Conservation (phyloP, 92 coral and sea anemone genomes). For the Porites lobata region DNA sequence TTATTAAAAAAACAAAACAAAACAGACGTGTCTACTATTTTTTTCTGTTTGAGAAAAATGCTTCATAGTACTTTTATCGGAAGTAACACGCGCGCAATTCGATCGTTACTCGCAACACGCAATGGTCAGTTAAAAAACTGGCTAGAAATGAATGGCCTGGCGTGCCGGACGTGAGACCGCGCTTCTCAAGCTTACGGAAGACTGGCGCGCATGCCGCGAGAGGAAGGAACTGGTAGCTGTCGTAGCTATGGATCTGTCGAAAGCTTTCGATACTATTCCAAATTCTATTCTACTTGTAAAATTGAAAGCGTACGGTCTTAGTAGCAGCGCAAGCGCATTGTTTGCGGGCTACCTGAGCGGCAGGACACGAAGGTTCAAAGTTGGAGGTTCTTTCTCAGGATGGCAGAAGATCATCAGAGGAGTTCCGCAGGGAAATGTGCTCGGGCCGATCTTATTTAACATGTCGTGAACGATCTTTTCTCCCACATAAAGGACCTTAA, state of each 20-base stretch:
- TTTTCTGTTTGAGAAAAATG: too few relatives aligned
- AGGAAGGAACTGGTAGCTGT: slow-evolving; percentile 39
- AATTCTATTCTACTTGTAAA: slow-evolving; percentile 50
- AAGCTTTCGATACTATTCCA: slow-evolving; percentile 59
- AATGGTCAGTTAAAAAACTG: too few relatives aligned
- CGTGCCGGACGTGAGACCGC: background rate
- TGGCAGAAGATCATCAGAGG: too few relatives aligned
- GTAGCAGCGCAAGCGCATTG: background rate
- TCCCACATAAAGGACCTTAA: background rate
- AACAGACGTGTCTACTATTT: too few relatives aligned
- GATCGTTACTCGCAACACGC: too few relatives aligned
- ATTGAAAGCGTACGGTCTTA: slow-evolving; percentile 37
- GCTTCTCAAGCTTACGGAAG: background rate
- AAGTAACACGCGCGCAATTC: too few relatives aligned
- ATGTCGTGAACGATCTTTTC: slow-evolving; percentile 5
- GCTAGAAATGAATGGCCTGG: too few relatives aligned
- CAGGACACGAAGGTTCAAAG: slow-evolving; percentile 29
- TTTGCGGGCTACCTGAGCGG: background rate
- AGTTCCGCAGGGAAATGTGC: slow-evolving; percentile 27
- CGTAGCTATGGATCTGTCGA: slow-evolving; percentile 56
- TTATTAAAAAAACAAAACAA: too few relatives aligned
- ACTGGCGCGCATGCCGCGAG: slow-evolving; percentile 5
- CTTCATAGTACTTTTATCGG: too few relatives aligned
- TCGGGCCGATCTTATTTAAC: slow-evolving; percentile 65
- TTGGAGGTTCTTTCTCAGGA: too few relatives aligned